Evolutionary conservation across 2,113 vertebrate genomes (phyloP).

Genomic region (Corvus hawaiiensis): DNA sequence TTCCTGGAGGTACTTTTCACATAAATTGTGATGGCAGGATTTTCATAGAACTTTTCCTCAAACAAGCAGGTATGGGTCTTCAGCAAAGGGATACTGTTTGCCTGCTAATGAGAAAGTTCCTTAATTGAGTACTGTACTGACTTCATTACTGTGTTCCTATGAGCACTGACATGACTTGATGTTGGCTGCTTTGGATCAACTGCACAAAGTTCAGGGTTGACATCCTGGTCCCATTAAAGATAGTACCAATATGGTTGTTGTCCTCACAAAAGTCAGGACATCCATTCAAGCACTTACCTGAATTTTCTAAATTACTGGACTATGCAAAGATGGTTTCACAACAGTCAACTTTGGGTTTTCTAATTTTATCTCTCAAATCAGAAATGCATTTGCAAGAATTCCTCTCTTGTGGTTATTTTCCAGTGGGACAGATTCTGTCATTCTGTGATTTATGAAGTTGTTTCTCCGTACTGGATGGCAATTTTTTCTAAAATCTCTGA

Average conservation of each 20-base stretch:
- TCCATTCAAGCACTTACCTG: not conserved
- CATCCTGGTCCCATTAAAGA: not conserved
- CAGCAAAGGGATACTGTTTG: not conserved
- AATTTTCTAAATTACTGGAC: not conserved
- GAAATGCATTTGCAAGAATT: not conserved
- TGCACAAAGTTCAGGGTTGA: not conserved
- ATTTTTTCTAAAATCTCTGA: not conserved
- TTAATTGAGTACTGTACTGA: not conserved
- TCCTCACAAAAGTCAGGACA: not conserved
- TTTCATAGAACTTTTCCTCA: not conserved
- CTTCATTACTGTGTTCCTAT: not conserved
- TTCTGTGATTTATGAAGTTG: not conserved
- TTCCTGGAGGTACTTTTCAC: not conserved
- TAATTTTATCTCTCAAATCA: conserved; percentile 9
- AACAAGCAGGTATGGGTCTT: not conserved
- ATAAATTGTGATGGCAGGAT: not conserved
- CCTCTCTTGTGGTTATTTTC: not conserved
- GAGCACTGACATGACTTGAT: not conserved
- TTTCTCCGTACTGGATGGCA: not conserved
- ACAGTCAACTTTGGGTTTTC: not conserved
- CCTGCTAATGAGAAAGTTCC: not conserved
- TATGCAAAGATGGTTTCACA: not conserved
- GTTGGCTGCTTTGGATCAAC: not conserved
- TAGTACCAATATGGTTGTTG: not conserved
- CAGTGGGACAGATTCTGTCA: not conserved